Evolutionary conservation across 2,888 invertebrate genomes (phyloP).

Genomic region (Nymphalis urticae): DNA sequence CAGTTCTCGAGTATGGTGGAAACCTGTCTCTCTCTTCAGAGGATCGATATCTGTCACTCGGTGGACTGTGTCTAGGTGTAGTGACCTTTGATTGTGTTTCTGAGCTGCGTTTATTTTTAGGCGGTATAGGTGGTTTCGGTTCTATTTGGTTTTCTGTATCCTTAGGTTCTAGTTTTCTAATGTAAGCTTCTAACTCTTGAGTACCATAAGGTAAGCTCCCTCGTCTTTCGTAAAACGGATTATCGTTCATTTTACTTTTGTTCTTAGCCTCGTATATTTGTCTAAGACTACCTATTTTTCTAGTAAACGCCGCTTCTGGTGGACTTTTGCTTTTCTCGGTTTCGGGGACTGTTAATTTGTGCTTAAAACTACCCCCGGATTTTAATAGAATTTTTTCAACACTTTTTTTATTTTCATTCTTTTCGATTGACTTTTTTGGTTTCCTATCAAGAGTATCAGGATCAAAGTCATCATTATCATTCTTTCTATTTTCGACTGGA

Average conservation of each 20-base stretch:
- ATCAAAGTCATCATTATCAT: slow-evolving; percentile 89
- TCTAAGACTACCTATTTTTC: slow-evolving; percentile 86
- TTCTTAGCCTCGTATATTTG: slow-evolving; percentile 90
- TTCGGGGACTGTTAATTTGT: slow-evolving; percentile 65
- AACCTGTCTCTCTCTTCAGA: slow-evolving; percentile 70
- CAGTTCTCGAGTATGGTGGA: slow-evolving; percentile 58
- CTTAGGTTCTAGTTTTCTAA: slow-evolving; percentile 60
- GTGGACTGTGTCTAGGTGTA: slow-evolving; percentile 58
- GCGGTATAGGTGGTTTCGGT: slow-evolving; percentile 69
- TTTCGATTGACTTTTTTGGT: slow-evolving; percentile 60
- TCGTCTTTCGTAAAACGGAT: slow-evolving; percentile 61
- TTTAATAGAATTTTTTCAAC: slow-evolving; percentile 81
- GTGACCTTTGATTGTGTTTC: slow-evolving; percentile 56
- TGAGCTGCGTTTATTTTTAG: slow-evolving; percentile 60
- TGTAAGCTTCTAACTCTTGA: slow-evolving; percentile 60
- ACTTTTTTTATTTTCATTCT: slow-evolving; percentile 59
- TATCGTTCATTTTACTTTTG: slow-evolving; percentile 64
- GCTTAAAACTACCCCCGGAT: slow-evolving; percentile 88
- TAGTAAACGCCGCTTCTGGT: slow-evolving; percentile 70
- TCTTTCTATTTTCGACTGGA: slow-evolving; percentile 85
- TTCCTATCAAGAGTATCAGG: slow-evolving; percentile 92
- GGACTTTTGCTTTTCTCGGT: slow-evolving; percentile 53
- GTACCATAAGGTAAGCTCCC: slow-evolving; percentile 63
- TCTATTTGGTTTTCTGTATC: slow-evolving; percentile 56
- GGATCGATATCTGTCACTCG: slow-evolving; percentile 59